Percentiles rank a stretch among this genome's conserved stretches.
phyloP scores from a whole-genome alignment of 2,113 vertebrate genomes.

The Myocastor coypus region DNA sequence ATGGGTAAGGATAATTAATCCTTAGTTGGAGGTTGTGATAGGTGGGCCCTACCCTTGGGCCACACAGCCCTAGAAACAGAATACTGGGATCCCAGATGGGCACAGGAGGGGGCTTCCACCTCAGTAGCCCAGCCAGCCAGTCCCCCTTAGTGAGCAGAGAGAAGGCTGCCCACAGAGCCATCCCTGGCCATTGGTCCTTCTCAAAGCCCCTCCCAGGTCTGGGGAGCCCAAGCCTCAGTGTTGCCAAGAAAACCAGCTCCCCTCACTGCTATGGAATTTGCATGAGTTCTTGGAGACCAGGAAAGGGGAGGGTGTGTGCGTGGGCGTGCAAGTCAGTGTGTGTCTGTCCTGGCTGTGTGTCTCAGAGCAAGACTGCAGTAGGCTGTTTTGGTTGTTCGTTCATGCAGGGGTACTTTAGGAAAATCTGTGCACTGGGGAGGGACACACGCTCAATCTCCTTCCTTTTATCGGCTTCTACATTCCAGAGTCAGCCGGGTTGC shows the following conservation, averaged over 20 bases:
- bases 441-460: constrained; percentile 60
- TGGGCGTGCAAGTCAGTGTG: constrained; percentile 51
- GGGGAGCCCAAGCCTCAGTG: constrained; percentile 46
- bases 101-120: not conserved
- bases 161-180: constrained; percentile 15
- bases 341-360: constrained; percentile 71
- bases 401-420: constrained; percentile 52
- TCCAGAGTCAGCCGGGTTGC: constrained; percentile 80
- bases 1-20: not conserved
- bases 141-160: not conserved
- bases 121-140: not conserved
- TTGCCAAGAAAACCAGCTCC: constrained; percentile 82
- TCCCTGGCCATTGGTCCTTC: not conserved
- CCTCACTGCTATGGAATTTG: constrained; percentile 82
- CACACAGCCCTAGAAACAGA: not conserved
- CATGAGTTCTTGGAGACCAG: constrained; percentile 61
- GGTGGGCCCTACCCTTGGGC: not conserved
- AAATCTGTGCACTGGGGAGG: not conserved
- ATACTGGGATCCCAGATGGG: not conserved
- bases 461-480: constrained; percentile 82
- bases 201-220: constrained; percentile 23
- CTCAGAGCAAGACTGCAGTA: constrained; percentile 64
- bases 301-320: constrained; percentile 28
- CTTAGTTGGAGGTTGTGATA: not conserved
- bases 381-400: constrained; percentile 44